These are phyloP conservation scores for Oncorhynchus keta DNA, from an alignment of 2,113 vertebrate species.

Conservation along the genomic window DNA sequence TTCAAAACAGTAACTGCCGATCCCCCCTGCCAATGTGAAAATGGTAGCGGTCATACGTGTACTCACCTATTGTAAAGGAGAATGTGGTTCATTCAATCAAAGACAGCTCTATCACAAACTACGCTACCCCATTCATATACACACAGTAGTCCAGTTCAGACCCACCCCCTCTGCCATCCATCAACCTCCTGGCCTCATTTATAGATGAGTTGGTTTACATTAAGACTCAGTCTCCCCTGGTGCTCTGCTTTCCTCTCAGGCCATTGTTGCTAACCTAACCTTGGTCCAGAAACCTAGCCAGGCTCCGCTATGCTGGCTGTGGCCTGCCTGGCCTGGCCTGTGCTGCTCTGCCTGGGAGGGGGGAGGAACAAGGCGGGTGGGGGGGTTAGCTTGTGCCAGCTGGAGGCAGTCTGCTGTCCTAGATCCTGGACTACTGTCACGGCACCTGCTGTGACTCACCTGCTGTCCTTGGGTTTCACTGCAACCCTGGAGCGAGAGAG, in stretches of 20 bases:
- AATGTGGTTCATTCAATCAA: not conserved
- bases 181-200: slow-evolving; percentile 58
- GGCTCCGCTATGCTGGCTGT: slow-evolving; percentile 2
- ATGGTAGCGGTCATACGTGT: not conserved
- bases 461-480: slow-evolving; percentile 62
- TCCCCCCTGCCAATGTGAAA: not conserved
- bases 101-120: slow-evolving; percentile 21
- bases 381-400: slow-evolving; percentile 46
- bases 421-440: slow-evolving; percentile 59
- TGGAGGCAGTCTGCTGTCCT: slow-evolving; percentile 69
- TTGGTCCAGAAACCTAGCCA: slow-evolving; percentile 60
- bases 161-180: slow-evolving; percentile 21
- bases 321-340: slow-evolving; percentile 16
- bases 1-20: not conserved
- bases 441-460: slow-evolving; percentile 65
- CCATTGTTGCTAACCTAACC: slow-evolving; percentile 55
- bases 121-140: slow-evolving; percentile 28
- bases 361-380: slow-evolving; percentile 25
- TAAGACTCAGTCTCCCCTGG: slow-evolving; percentile 69
- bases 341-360: slow-evolving; percentile 11
- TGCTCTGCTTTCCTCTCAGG: slow-evolving; percentile 33
- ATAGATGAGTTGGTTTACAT: slow-evolving; percentile 69
- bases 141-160: slow-evolving; percentile 22
- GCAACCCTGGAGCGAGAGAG: slow-evolving; percentile 13
- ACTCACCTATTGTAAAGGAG: not conserved